These are phyloP conservation scores for Caenorhabditis sinica DNA, from an alignment of 2,888 invertebrate species.

Conservation along the genomic window DNA sequence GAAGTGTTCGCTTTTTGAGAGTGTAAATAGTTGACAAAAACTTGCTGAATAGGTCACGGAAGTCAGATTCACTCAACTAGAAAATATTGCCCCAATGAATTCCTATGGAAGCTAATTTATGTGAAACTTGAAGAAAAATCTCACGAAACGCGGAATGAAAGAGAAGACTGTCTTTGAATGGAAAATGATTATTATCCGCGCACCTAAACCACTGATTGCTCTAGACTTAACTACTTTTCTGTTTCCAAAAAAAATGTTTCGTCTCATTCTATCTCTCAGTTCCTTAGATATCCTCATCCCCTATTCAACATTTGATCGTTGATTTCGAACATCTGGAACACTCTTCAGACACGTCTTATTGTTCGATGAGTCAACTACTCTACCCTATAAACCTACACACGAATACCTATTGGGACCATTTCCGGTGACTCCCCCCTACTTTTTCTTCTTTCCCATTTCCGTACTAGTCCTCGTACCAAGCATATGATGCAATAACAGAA, in stretches of 20 bases:
- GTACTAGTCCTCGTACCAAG: slow-evolving; percentile 55
- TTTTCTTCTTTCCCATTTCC: slow-evolving; percentile 19
- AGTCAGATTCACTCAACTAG: slow-evolving; percentile 4
- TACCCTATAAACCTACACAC: slow-evolving; percentile 5
- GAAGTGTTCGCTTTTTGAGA: slow-evolving; percentile 20
- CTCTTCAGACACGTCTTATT: slow-evolving; percentile 2
- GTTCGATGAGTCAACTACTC: slow-evolving; percentile 37
- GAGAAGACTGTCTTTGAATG: no score
- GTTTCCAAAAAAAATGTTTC: not conserved
- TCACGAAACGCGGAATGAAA: not conserved
- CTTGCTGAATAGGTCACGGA: slow-evolving; percentile 27
- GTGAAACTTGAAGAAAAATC: not conserved
- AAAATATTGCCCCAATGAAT: not conserved
- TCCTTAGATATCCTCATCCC: no score
- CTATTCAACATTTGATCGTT: slow-evolving; percentile 5
- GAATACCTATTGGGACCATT: slow-evolving; percentile 54
- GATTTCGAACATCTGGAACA: not conserved
- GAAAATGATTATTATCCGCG: no score
- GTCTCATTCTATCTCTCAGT: no score
- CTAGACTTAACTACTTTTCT: not conserved
- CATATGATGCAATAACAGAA: slow-evolving; percentile 57
- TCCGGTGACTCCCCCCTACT: slow-evolving; percentile 40
- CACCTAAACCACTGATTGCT: no score
- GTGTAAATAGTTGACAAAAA: not conserved
- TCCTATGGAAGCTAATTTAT: not conserved